phyloP scores from a whole-genome alignment of 2,888 invertebrate species.

The Heliconius hortense region DNA sequence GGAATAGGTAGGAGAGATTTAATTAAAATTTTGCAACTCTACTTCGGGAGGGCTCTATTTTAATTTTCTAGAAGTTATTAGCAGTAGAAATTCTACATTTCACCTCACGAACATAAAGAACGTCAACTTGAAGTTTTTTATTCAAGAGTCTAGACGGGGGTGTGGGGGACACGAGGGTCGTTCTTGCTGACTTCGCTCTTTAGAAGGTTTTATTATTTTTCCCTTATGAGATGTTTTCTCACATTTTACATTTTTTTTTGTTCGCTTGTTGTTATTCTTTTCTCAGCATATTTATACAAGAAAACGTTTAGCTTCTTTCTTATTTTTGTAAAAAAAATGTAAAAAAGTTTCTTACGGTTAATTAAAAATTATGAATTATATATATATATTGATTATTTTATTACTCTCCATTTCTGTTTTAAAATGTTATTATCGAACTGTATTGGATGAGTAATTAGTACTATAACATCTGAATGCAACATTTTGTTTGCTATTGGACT shows the following conservation, averaged over 20 bases:
- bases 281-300: constrained; percentile 27
- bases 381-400: not conserved
- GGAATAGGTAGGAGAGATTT: not conserved
- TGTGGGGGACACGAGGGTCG: constrained; percentile 36
- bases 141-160: constrained; percentile 59
- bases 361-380: not conserved
- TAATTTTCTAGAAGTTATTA: constrained; percentile 29
- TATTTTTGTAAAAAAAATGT: not conserved
- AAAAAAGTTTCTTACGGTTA: not conserved
- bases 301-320: not conserved
- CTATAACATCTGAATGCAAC: not conserved
- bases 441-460: not conserved
- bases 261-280: constrained; percentile 33
- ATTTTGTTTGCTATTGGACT: constrained; percentile 4
- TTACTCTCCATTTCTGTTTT: not conserved
- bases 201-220: constrained; percentile 42
- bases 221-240: constrained; percentile 41
- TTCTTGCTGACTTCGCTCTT: constrained; percentile 40
- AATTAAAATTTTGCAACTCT: not conserved
- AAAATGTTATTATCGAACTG: not conserved
- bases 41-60: not conserved
- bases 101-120: constrained; percentile 38
- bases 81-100: constrained; percentile 31
- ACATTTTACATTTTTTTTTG: constrained; percentile 37
- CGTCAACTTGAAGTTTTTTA: constrained; percentile 52